These are phyloP conservation scores for chimpanzee (Pan troglodytes) DNA, from an alignment of 2,113 vertebrate genomes.

Conservation along the genomic window NHGRI_mPanTro3-v2.1_pri NC_072403.2:27737501-27738000, in stretches of 20 bases:
- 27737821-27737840: slow-evolving; percentile 27
- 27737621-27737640: not conserved
- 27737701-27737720: not conserved
- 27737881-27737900: no score
- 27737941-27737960: no score
- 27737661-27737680: not conserved
- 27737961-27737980: no score
- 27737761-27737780: slow-evolving; percentile 40
- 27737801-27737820: slow-evolving; percentile 68
- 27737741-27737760: not conserved
- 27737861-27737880: slow-evolving; percentile 41
- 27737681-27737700: not conserved
- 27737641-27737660: not conserved
- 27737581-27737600: not conserved
- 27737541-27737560: slow-evolving; percentile 30
- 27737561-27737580: slow-evolving; percentile 27
- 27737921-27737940: no score
- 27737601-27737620: slow-evolving; percentile 46
- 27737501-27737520: slow-evolving; percentile 48
- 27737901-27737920: no score
- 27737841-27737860: slow-evolving; percentile 15
- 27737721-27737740: not conserved
- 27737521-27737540: slow-evolving; percentile 62
- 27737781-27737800: slow-evolving; percentile 65
- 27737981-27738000: no score